Evolutionary conservation across 2,888 invertebrate species (phyloP).

Genomic region (Rhagonycha lutea): DNA sequence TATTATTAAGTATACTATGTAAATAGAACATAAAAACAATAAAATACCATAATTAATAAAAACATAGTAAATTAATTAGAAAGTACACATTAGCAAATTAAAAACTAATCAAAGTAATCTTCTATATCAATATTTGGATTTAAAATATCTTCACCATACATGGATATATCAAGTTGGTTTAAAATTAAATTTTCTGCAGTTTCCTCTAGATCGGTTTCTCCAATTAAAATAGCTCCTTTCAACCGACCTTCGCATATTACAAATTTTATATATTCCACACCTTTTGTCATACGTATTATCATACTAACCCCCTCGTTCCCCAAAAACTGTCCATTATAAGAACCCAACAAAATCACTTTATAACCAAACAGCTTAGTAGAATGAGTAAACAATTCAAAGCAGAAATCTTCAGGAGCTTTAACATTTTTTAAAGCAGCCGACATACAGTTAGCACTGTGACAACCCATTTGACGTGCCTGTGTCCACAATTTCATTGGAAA

Average conservation of each 20-base stretch:
- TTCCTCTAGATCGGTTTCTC: constrained; percentile 96
- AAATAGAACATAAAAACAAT: background rate
- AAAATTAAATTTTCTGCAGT: constrained; percentile 97
- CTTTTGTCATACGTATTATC: constrained; percentile 80
- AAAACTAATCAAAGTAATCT: constrained; percentile 92
- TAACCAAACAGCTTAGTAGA: constrained; percentile 93
- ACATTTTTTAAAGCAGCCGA: constrained; percentile 64
- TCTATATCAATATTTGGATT: constrained; percentile 97
- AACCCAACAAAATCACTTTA: constrained; percentile 89
- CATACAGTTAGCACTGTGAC: constrained; percentile 92
- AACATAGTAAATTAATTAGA: background rate
- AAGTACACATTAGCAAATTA: background rate
- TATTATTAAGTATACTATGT: background rate
- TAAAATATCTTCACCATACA: constrained; percentile 88
- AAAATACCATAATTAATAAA: background rate
- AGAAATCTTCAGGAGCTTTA: constrained; percentile 83
- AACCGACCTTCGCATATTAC: constrained; percentile 81
- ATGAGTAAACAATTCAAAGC: constrained; percentile 97
- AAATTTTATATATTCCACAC: constrained; percentile 83
- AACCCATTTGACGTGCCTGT: constrained; percentile 97
- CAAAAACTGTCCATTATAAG: constrained; percentile 90
- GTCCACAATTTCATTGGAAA: constrained; percentile 97
- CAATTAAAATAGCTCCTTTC: constrained; percentile 93
- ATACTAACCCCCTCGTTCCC: constrained; percentile 79
- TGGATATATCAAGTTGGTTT: constrained; percentile 87